Base-by-base conservation (phyloP, 2,797 vertebrate genomes). In the Carapus acus region DNA sequence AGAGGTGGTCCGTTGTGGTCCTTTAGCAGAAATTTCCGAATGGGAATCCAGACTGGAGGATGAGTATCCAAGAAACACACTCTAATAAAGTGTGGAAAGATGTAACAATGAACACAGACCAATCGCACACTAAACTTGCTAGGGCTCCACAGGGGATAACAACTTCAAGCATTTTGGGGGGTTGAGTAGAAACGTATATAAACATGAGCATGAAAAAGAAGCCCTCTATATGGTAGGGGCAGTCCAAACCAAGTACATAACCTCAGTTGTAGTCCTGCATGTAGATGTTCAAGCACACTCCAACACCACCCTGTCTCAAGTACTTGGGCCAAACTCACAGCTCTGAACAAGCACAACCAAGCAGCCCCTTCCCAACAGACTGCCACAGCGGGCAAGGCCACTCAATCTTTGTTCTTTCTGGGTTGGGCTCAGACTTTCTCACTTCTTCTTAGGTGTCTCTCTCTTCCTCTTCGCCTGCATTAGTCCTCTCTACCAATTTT, bases 201-300 rank as follows among this genome's bases (percentile, higher is more conserved):
- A 62, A 67, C 65, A 67, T 6, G 21, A 77, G 79, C 78, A 85
- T 77, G 79, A 71, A 48, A 42, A 71, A 65, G 39, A 58, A 64
- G 60, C 27, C 65, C 50, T 44, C 33, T 36, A 33, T 55, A 50
- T 62, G 4, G 67, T 63, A 64, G 45, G 75, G 54, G 74, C 46
- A 45, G 61, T 49, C 9, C 24, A 27, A 27, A 58, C 67, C 61
- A 76, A 60, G 58, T 48, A 50, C 74, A 73, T 53, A 67, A 58
- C 17, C 47, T 59, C 65, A 69, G 73, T 61, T 44, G 56, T 79
- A 76, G 76, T 67, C 73, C 78, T 84, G 84, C 81, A 85, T 86
- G 83, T 83, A 70, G 77, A 77, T 83, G 78, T 85, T 78, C 69
- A 79, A 79, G 78, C 80, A 84, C 82, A 86, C 69, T 65, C 54